Evolutionary conservation across 2,888 invertebrate genomes (phyloP).

Genomic region (Achlya flavicornis): DNA sequence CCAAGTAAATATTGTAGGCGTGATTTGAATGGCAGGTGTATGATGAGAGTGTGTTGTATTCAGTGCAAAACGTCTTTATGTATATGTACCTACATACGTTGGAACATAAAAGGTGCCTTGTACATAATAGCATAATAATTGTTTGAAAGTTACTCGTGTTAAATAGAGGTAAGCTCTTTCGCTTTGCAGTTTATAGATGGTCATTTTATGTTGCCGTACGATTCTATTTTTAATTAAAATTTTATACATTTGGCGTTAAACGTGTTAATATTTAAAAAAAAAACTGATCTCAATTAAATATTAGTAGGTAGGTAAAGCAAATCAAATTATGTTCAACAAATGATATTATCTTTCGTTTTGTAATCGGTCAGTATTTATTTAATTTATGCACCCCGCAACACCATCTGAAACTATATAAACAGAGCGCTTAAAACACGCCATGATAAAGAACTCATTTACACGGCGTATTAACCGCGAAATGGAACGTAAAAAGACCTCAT

Average conservation of each 20-base stretch:
- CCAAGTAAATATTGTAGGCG: slow-evolving; percentile 56
- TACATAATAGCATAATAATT: slow-evolving; percentile 1
- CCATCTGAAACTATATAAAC: slow-evolving; percentile 68
- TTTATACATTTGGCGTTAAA: no score
- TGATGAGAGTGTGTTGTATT: slow-evolving; percentile 43
- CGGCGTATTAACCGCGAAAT: slow-evolving; percentile 79
- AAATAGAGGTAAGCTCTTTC: not conserved
- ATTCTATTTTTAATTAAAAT: no score
- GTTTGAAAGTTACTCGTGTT: not conserved
- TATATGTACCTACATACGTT: slow-evolving; percentile 31
- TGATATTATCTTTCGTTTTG: not conserved
- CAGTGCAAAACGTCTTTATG: slow-evolving; percentile 57
- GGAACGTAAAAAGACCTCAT: slow-evolving; percentile 68
- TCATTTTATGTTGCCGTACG: no score
- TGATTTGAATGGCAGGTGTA: slow-evolving; percentile 75
- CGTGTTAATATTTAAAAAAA: no score
- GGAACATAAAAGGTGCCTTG: slow-evolving; percentile 2
- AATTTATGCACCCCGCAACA: slow-evolving; percentile 75
- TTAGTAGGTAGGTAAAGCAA: not conserved
- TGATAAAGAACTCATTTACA: slow-evolving; percentile 83
- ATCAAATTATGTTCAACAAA: no score
- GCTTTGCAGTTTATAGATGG: no score
- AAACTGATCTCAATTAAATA: not conserved
- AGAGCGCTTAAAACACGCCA: slow-evolving; percentile 68
- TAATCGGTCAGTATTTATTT: slow-evolving; percentile 40